Conservation (phyloP, 2,797 vertebrate species). For the Fundulus diaphanus region DNA sequence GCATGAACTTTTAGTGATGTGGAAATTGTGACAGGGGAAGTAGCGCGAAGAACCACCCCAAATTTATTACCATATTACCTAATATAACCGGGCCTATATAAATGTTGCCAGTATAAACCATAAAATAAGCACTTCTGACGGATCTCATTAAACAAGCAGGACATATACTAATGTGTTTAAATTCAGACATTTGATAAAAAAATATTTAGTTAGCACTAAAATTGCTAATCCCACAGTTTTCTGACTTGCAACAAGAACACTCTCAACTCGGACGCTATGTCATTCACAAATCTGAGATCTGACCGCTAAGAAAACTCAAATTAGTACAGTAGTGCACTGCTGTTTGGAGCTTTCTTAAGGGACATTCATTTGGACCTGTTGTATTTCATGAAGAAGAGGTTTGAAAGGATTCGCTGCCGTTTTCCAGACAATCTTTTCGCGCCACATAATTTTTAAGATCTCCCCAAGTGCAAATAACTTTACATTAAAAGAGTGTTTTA, state of each 20-base stretch:
- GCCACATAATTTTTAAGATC: not conserved
- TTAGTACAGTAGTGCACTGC: not conserved
- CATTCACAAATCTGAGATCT: not conserved
- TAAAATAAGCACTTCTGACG: too few species aligned
- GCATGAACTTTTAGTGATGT: too few species aligned
- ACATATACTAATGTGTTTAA: not conserved
- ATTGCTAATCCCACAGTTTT: not conserved
- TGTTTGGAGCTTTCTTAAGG: not conserved
- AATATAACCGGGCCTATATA: too few species aligned
- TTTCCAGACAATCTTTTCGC: not conserved
- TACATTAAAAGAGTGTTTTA: not conserved
- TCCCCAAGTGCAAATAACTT: conserved; percentile 20
- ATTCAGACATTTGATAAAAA: not conserved
- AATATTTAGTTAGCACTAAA: not conserved
- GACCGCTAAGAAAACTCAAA: not conserved
- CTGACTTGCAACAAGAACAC: not conserved
- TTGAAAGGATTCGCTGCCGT: not conserved
- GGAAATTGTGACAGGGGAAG: too few species aligned
- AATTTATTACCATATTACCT: too few species aligned
- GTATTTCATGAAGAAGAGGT: not conserved
- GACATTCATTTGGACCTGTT: not conserved
- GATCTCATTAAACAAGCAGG: not conserved
- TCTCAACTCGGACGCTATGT: not conserved
- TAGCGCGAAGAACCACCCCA: too few species aligned
- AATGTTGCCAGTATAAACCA: too few species aligned